A percentile compares a stretch with the other conserved stretches of the same genome.
Conservation (phyloP, 2,113 vertebrate species). For the Paracyprichromis sp. region DNA sequence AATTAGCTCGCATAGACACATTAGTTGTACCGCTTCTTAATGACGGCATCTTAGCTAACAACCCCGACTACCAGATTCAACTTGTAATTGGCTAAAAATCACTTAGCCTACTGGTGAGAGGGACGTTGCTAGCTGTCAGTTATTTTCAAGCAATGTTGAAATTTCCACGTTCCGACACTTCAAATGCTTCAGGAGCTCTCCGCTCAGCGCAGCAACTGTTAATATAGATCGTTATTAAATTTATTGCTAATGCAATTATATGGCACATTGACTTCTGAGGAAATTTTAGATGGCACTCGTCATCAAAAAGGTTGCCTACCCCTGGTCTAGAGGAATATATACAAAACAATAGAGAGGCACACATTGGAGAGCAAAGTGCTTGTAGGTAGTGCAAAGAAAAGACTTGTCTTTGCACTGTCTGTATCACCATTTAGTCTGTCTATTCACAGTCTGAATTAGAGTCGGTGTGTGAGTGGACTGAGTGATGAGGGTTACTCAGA, state of each 20-base stretch:
- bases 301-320: not conserved
- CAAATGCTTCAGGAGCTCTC: not conserved
- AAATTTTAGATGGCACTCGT: not conserved
- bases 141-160: not conserved
- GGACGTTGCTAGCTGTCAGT: not conserved
- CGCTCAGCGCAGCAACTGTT: not conserved
- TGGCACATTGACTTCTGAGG: not conserved
- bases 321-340: not conserved
- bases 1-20: not conserved
- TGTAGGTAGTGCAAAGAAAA: not conserved
- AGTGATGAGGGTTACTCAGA: not conserved
- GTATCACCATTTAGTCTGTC: not conserved
- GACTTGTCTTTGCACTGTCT: not conserved
- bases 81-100: not conserved
- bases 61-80: not conserved
- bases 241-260: not conserved
- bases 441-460: not conserved
- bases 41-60: not conserved
- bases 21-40: rapidly evolving
- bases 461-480: not conserved
- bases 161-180: not conserved
- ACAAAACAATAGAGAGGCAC: not conserved
- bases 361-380: not conserved
- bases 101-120: not conserved
- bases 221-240: not conserved